phyloP scores from a whole-genome alignment of 2,888 invertebrate genomes.

The Lasioglossum vierecki region DNA sequence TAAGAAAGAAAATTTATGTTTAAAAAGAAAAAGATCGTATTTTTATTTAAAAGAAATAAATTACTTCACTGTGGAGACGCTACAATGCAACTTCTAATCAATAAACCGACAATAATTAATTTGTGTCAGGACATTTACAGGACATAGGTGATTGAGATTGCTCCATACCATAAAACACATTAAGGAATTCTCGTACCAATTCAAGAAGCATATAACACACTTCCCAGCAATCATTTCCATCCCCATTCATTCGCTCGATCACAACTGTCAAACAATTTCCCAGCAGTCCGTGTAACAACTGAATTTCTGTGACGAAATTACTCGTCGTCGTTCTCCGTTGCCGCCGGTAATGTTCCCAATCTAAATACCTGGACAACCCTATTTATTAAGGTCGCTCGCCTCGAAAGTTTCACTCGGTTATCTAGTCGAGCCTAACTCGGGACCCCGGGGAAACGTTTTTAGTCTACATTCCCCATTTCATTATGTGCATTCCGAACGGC shows the following conservation, averaged over 20 bases:
- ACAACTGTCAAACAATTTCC: constrained; percentile 8
- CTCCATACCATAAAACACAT: no score
- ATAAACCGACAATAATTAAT: not conserved
- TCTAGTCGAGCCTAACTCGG: not conserved
- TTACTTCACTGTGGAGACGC: no score
- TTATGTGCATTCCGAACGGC: constrained; percentile 42
- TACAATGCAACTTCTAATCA: not conserved
- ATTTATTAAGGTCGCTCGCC: constrained; percentile 29
- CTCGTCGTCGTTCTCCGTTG: not conserved
- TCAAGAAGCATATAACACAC: not conserved
- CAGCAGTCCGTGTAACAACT: not conserved
- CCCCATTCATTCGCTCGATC: constrained; percentile 3
- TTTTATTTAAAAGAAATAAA: not conserved
- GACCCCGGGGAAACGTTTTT: constrained; percentile 26
- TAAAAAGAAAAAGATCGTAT: not conserved
- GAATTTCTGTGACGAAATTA: constrained; percentile 22
- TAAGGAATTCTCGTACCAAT: not conserved
- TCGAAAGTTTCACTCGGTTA: constrained; percentile 32
- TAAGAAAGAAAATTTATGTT: no score
- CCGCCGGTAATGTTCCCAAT: constrained; percentile 21
- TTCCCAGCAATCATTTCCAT: constrained; percentile 13
- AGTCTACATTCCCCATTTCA: constrained; percentile 37
- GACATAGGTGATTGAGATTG: no score
- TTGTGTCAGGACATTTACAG: no score
- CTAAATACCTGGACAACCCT: constrained; percentile 6